Conservation (phyloP, 2,888 invertebrate species). For the Aphidoletes aphidimyza region DNA sequence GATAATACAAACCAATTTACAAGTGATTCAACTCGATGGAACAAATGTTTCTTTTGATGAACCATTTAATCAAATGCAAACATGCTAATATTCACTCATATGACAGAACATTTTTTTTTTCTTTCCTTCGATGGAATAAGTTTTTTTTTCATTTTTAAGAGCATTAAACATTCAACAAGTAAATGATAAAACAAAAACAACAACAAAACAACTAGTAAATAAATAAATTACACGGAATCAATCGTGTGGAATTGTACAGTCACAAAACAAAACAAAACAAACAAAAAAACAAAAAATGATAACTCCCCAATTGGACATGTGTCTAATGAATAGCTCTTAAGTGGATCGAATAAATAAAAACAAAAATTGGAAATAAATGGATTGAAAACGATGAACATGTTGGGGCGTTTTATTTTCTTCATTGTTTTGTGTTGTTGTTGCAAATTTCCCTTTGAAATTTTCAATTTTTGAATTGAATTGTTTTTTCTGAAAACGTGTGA, state of each 20-base stretch:
- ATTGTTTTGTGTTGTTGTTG: too few relatives aligned
- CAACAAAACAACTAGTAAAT: neutral
- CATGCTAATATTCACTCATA: constrained; percentile 22
- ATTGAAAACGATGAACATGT: neutral
- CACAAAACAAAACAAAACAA: neutral
- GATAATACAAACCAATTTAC: neutral
- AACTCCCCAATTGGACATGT: too few relatives aligned
- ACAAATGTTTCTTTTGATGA: neutral
- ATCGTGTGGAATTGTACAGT: constrained; percentile 42
- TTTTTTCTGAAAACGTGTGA: too few relatives aligned
- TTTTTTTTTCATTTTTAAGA: constrained; percentile 5
- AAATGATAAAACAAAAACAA: neutral
- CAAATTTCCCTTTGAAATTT: too few relatives aligned
- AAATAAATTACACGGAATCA: constrained; percentile 16
- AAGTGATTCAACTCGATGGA: too few relatives aligned
- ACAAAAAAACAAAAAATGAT: neutral
- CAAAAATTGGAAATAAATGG: constrained; percentile 39
- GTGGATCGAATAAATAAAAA: neutral
- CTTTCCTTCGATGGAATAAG: neutral
- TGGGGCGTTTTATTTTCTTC: neutral
- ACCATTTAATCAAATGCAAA: neutral
- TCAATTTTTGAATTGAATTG: too few relatives aligned
- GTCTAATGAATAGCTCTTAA: neutral
- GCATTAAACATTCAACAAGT: neutral
- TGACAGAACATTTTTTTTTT: neutral